phyloP scores from a whole-genome alignment of 2,797 vertebrate species.

The Clarias laeviceps region DNA sequence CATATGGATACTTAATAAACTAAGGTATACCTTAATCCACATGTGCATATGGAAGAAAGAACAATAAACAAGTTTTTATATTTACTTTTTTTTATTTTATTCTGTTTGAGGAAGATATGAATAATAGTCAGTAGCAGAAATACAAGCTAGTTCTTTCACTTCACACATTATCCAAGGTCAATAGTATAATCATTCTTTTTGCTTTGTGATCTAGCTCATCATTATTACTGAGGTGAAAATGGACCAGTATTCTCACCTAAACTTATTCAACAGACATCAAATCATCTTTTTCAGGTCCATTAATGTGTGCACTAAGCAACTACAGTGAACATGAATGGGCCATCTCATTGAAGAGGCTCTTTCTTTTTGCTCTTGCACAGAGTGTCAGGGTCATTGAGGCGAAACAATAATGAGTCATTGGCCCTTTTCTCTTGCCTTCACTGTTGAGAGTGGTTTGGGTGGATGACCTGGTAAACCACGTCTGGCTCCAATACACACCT shows the following conservation, averaged over 20 bases:
- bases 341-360: slow-evolving; percentile 38
- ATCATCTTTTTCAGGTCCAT: slow-evolving; percentile 57
- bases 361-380: slow-evolving; percentile 45
- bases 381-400: slow-evolving; percentile 53
- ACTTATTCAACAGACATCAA: slow-evolving; percentile 62
- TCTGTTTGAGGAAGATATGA: background rate
- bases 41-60: background rate
- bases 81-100: no score
- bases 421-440: slow-evolving; percentile 63
- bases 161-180: slow-evolving; percentile 15
- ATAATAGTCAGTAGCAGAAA: background rate
- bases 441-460: slow-evolving; percentile 62
- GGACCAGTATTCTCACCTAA: slow-evolving; percentile 66
- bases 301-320: slow-evolving; percentile 39
- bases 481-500: slow-evolving; percentile 74
- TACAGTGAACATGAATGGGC: slow-evolving; percentile 32
- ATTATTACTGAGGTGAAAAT: slow-evolving; percentile 68
- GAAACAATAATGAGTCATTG: slow-evolving; percentile 53
- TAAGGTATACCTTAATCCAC: background rate
- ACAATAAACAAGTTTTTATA: background rate
- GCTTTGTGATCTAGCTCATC: slow-evolving; percentile 43
- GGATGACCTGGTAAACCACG: slow-evolving; percentile 61
- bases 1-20: background rate
- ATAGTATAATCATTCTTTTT: slow-evolving; percentile 19
- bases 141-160: background rate